A percentile compares a stretch with the other conserved stretches of the same genome.
These are phyloP conservation scores for Platysteira castanea DNA, from an alignment of 2,113 vertebrate genomes.

Conservation along the genomic window DNA sequence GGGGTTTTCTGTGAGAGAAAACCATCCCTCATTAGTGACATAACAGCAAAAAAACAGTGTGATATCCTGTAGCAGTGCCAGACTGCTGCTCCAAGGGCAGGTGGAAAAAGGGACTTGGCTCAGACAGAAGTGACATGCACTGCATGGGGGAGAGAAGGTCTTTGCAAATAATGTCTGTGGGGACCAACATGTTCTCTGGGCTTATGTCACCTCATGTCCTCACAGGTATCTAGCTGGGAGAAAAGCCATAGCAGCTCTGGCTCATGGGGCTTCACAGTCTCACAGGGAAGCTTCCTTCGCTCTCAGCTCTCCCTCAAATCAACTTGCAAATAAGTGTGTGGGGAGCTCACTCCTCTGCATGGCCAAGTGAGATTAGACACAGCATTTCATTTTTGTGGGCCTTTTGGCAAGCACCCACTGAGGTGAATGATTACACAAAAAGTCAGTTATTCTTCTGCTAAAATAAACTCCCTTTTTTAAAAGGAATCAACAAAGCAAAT, in stretches of 20 bases:
- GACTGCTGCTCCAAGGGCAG: background rate
- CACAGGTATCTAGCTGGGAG: background rate
- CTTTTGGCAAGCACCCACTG: background rate
- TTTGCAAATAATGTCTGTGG: background rate
- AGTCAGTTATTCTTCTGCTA: background rate
- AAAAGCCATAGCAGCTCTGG: background rate
- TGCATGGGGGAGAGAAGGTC: background rate
- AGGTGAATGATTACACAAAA: background rate
- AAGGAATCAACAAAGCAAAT: constrained; percentile 16
- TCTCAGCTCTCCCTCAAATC: background rate
- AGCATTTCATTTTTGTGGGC: background rate
- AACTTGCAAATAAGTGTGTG: background rate
- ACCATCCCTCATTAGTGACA: background rate
- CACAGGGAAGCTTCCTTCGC: background rate
- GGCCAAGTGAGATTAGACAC: constrained; percentile 8
- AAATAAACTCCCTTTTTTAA: background rate
- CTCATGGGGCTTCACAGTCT: background rate
- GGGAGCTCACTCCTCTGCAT: background rate
- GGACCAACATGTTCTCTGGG: background rate
- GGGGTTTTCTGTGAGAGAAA: background rate
- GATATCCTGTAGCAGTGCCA: background rate
- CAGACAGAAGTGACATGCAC: background rate
- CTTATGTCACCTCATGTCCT: background rate
- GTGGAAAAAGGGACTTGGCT: background rate
- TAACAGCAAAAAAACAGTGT: background rate